Evolutionary conservation across 2,113 vertebrate genomes (phyloP).

Genomic region (Platycercus adscitus): DNA sequence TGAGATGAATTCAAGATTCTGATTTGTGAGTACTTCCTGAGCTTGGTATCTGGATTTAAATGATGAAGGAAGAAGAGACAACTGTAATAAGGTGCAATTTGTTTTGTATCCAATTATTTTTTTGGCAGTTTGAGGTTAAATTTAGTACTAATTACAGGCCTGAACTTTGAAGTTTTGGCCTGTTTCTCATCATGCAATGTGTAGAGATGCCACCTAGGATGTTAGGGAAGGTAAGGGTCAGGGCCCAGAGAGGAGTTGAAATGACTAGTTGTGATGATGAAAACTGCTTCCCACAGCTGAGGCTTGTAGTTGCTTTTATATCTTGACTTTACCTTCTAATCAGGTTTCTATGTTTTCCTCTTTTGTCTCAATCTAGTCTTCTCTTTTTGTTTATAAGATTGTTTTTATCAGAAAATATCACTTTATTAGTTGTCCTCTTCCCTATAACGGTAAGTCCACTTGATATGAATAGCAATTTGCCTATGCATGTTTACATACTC

Average conservation of each 20-base stretch:
- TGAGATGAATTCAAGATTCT: background rate
- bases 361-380: background rate
- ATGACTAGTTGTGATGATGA: background rate
- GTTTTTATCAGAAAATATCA: background rate
- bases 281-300: background rate
- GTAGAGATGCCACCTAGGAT: background rate
- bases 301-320: background rate
- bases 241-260: background rate
- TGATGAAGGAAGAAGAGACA: background rate
- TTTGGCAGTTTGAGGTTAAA: background rate
- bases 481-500: background rate
- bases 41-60: background rate
- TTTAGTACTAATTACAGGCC: background rate
- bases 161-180: background rate
- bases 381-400: background rate
- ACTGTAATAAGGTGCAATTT: background rate
- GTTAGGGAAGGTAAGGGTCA: background rate
- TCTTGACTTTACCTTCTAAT: background rate
- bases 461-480: background rate
- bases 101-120: background rate
- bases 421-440: background rate
- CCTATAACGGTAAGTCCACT: background rate
- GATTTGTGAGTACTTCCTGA: background rate
- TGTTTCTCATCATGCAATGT: rapidly evolving
- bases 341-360: background rate